phyloP scores from a whole-genome alignment of 64 coral and sea anemone genomes.

The Pachyseris speciosa region DNA sequence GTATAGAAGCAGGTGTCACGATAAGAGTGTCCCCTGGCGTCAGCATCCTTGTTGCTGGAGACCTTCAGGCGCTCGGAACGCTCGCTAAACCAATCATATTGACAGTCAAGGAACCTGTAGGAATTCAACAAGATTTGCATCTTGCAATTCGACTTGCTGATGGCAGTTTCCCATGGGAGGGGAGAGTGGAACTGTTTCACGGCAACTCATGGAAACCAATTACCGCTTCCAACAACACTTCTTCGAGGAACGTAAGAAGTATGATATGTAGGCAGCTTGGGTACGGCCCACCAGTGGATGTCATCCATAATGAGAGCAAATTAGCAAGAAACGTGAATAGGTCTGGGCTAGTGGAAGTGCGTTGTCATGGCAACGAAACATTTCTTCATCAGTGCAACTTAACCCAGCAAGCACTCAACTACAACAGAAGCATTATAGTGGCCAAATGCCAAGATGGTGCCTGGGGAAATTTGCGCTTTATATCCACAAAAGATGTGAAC shows the following conservation, averaged over 20 bases:
- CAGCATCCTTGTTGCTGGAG: slow-evolving; percentile 77
- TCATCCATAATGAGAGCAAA: background rate
- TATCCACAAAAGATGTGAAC: slow-evolving; percentile 2
- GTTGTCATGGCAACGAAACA: slow-evolving; percentile 77
- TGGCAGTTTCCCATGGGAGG: slow-evolving; percentile 78
- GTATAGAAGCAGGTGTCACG: slow-evolving; percentile 66
- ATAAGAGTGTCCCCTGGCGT: slow-evolving; percentile 50
- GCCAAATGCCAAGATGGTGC: slow-evolving; percentile 19
- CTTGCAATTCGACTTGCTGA: slow-evolving; percentile 42
- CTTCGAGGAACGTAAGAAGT: background rate
- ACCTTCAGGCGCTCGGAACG: slow-evolving; percentile 66
- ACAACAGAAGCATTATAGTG: background rate
- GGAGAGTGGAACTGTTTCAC: slow-evolving; percentile 42
- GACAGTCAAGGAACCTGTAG: background rate
- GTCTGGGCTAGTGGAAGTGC: slow-evolving; percentile 8
- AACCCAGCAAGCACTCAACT: background rate
- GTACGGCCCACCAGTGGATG: background rate
- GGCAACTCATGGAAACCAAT: slow-evolving; percentile 66
- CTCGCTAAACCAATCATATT: slow-evolving; percentile 43
- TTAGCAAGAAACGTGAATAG: background rate
- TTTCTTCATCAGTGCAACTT: slow-evolving; percentile 29
- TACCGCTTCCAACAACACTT: background rate
- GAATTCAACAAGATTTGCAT: background rate
- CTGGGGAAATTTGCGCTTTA: slow-evolving; percentile 79
- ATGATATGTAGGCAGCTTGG: slow-evolving; percentile 76